These are phyloP conservation scores for Piscicola geometra DNA, from an alignment of 2,888 invertebrate species.

Conservation along the genomic window DNA sequence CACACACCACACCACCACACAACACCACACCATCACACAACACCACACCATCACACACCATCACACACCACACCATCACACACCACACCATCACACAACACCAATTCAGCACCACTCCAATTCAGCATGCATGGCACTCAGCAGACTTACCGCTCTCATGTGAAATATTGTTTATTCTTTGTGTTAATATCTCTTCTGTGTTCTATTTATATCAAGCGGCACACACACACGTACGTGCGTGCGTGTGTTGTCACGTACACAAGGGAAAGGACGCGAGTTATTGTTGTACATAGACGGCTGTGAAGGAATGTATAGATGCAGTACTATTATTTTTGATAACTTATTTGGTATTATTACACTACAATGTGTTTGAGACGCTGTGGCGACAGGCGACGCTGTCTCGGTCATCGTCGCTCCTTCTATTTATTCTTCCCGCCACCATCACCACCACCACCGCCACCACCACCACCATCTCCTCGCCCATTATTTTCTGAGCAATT, in stretches of 20 bases:
- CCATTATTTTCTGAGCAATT: too few relatives aligned
- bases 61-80: too few relatives aligned
- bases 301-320: neutral
- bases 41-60: too few relatives aligned
- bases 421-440: neutral
- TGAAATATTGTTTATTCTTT: slow-evolving; percentile 14
- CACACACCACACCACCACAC: too few relatives aligned
- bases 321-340: neutral
- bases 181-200: slow-evolving; percentile 13
- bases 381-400: too few relatives aligned
- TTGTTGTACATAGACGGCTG: neutral
- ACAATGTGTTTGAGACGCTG: slow-evolving; percentile 9
- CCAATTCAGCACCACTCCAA: too few relatives aligned
- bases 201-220: slow-evolving; percentile 11
- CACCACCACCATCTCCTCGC: too few relatives aligned
- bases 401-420: too few relatives aligned
- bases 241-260: neutral
- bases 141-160: too few relatives aligned
- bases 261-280: neutral
- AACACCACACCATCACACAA: too few relatives aligned
- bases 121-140: too few relatives aligned
- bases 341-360: neutral
- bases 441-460: neutral
- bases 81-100: too few relatives aligned
- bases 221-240: neutral